A percentile compares a stretch with the other conserved stretches of the same genome.
Conservation (phyloP, 2,888 invertebrate genomes). For the Morpho deidamia region DNA sequence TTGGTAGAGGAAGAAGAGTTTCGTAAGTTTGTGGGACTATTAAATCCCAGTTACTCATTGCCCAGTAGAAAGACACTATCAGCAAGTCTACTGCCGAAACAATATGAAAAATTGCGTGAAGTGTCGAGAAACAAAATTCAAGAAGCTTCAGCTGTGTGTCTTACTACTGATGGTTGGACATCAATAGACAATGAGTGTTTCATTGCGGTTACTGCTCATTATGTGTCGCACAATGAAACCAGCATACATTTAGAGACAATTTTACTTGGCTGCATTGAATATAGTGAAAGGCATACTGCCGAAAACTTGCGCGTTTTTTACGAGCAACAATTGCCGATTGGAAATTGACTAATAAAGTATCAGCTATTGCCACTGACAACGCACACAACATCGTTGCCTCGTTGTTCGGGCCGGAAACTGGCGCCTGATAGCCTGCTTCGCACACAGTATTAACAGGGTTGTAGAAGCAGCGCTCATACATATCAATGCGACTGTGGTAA, state of each 20-base stretch:
- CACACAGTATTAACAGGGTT: not conserved
- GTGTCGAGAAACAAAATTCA: constrained; percentile 5
- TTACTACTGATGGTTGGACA: constrained; percentile 24
- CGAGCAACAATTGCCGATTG: not conserved
- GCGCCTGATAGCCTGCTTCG: not conserved
- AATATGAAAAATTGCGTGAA: not conserved
- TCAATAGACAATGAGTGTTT: constrained; percentile 17
- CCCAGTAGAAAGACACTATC: constrained; percentile 1
- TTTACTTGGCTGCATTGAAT: constrained; percentile 5
- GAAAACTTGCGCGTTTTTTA: constrained; percentile 2
- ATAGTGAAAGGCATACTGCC: not conserved
- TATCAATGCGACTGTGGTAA: constrained; percentile 19
- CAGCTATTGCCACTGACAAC: constrained; percentile 1
- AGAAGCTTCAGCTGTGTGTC: constrained; percentile 11
- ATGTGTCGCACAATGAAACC: not conserved
- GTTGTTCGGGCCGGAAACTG: not conserved
- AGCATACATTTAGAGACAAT: not conserved
- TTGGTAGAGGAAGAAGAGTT: constrained; percentile 7
- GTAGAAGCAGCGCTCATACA: not conserved
- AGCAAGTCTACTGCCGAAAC: not conserved
- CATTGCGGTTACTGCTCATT: constrained; percentile 21
- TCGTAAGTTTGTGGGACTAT: constrained; percentile 1
- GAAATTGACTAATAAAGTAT: not conserved
- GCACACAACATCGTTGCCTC: not conserved
- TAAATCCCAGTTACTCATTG: constrained; percentile 2